phyloP scores from a whole-genome alignment of 2,113 vertebrate genomes.

The Heterocephalus glaber region DNA sequence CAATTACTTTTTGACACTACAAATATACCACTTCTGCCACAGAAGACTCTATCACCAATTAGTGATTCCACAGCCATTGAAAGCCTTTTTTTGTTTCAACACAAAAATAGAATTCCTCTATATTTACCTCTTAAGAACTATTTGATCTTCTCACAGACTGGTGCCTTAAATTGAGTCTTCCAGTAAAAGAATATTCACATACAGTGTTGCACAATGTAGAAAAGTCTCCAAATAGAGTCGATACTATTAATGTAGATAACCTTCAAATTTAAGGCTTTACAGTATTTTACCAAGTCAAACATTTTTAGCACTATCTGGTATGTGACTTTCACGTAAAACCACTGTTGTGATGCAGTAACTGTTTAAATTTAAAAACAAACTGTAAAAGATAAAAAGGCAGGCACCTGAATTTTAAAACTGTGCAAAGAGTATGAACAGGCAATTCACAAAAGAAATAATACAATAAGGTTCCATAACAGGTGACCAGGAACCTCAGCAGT shows the following conservation, averaged over 20 bases:
- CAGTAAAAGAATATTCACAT: not conserved
- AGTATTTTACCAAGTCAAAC: constrained; percentile 23
- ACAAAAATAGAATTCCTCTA: constrained; percentile 14
- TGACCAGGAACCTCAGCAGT: not conserved
- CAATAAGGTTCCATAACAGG: not conserved
- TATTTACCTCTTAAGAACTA: constrained; percentile 25
- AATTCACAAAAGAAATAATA: constrained; percentile 51
- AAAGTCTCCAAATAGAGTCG: not conserved
- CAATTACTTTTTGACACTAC: constrained; percentile 17
- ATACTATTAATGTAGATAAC: not conserved
- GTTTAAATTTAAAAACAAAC: constrained; percentile 24
- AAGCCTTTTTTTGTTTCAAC: constrained; percentile 23
- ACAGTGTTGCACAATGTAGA: not conserved
- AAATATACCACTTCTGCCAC: constrained; percentile 39
- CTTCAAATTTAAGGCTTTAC: not conserved
- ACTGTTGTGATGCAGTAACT: not conserved
- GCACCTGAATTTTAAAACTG: not conserved
- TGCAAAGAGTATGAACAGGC: constrained; percentile 51
- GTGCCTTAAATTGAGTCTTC: not conserved
- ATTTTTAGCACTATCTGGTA: not conserved
- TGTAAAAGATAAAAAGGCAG: not conserved
- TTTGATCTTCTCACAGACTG: not conserved
- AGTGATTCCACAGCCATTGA: not conserved
- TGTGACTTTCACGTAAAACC: not conserved
- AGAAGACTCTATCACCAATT: constrained; percentile 15